Evolutionary conservation across 2,113 vertebrate species (phyloP), one percentile per base, ranked within the genome.

Genomic region (Aspiorhynchus laticeps): DNA sequence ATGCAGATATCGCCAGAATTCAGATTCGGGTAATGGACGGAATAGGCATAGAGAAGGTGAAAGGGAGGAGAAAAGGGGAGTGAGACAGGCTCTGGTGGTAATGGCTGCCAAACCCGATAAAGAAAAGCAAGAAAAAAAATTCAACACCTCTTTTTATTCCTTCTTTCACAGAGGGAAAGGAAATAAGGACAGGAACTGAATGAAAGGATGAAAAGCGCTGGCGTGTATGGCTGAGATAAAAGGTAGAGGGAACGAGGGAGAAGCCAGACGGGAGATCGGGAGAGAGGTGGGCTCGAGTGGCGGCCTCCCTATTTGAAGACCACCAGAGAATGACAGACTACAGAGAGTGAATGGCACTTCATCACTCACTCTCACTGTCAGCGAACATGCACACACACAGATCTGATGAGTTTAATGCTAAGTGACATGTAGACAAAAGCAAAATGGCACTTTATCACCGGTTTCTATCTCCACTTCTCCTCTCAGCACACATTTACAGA

Each of bases 141-240:
- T 90, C 91, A 76, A 94, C 91, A 93, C 91, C 91, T 65, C 59
- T 43, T 93, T 63, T 86, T 61, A 56, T 86, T 8, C 43, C 33
- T 79, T 76, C 53, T 81, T 82, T 90, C 90, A 90, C 87, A n/a
- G 89, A 77, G 86, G 85, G 51, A 88, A 90, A 86, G 83, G 90
- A 90, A 91, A 93, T 36, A 78, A 84, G 91, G 88, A 88, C 90
- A 92, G 87, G 91, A 93, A 87, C 69, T 19, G 67, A 94, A 94
- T 93, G 93, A 94, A 92, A 86, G 92, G 91, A 92, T 92, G 94
- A 93, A 94, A 93, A 92, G 92, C 91, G 12, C 91, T 89, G 91
- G 93, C 91, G 94, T 95, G 93, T 93, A 94, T 94, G 93, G 92
- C 91, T 90, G 89, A 93, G 91, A 95, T 93, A 93, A 94, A 95